A percentile compares a stretch with the other conserved stretches of the same genome.
Evolutionary conservation across 2,113 vertebrate genomes (phyloP).

Genomic region (Myrmecophaga tridactyla): DNA sequence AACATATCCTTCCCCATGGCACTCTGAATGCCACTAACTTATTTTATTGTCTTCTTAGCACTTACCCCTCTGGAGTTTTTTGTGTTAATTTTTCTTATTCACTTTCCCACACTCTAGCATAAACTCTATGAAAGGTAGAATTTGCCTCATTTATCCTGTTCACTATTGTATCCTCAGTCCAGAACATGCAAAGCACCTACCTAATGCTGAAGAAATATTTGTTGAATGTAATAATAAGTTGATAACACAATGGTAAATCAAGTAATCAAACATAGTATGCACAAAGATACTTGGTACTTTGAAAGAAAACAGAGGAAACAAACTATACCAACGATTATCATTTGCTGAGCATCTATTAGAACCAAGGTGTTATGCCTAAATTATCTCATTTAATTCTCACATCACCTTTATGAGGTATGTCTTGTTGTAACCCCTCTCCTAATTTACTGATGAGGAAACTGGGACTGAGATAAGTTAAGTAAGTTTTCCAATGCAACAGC

Average conservation of each 20-base stretch:
- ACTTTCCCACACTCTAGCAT: neutral
- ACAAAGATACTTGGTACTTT: neutral
- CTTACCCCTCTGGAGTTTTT: neutral
- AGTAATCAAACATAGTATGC: neutral
- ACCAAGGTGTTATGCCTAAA: neutral
- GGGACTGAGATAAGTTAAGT: neutral
- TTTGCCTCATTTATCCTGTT: neutral
- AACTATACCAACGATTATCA: neutral
- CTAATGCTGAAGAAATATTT: neutral
- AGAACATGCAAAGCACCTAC: neutral
- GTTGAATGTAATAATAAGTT: neutral
- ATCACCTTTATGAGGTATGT: neutral
- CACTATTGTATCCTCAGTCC: neutral
- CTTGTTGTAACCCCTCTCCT: neutral
- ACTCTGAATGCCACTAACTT: neutral
- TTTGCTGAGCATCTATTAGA: neutral
- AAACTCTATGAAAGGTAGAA: neutral
- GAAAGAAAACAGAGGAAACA: neutral
- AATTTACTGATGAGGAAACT: neutral
- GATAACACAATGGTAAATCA: neutral
- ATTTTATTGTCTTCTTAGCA: neutral
- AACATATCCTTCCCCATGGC: neutral
- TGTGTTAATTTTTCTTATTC: neutral
- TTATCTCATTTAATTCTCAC: neutral
- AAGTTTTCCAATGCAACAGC: neutral